phyloP scores from a whole-genome alignment of 2,113 vertebrate genomes.

The Bujurquina vittata region DNA sequence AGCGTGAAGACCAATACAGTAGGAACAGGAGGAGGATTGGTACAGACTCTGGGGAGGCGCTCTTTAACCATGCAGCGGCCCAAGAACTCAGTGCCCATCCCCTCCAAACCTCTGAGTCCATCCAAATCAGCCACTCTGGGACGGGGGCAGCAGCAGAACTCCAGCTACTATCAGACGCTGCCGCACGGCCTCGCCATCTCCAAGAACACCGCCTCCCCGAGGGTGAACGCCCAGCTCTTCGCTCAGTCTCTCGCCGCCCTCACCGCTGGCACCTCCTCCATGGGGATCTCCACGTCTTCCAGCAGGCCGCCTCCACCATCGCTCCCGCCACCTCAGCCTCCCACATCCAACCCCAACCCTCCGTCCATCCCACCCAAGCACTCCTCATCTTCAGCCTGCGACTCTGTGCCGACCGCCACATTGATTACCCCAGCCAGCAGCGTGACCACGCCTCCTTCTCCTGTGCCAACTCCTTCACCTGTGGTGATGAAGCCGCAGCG shows the following conservation, averaged over 20 bases:
- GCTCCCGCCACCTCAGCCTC: constrained; percentile 68
- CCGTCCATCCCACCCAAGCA: constrained; percentile 73
- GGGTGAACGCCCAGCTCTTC: constrained; percentile 74
- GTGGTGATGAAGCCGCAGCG: constrained; percentile 74
- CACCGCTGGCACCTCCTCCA: constrained; percentile 60
- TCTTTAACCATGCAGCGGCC: constrained; percentile 66
- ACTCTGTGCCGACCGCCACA: constrained; percentile 75
- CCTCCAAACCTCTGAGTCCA: constrained; percentile 58
- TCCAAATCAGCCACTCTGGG: constrained; percentile 67
- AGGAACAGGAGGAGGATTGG: constrained; percentile 39
- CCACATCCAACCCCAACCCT: constrained; percentile 60
- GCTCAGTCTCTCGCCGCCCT: constrained; percentile 79
- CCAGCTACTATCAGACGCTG: constrained; percentile 76
- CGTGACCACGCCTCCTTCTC: constrained; percentile 74
- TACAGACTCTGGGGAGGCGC: constrained; percentile 68
- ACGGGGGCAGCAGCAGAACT: constrained; percentile 63
- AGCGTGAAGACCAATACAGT: constrained; percentile 83
- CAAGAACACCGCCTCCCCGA: constrained; percentile 57
- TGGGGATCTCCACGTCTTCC: constrained; percentile 68
- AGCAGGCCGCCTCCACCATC: constrained; percentile 71
- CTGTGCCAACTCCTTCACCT: constrained; percentile 69
- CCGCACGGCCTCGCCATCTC: constrained; percentile 77
- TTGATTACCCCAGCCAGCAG: constrained; percentile 75
- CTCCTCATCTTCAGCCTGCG: constrained; percentile 62
- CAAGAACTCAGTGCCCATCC: constrained; percentile 26